Evolutionary conservation across 2,797 vertebrate genomes (phyloP), one percentile per base, ranked within the genome.

Genomic region (Karalla daura): DNA sequence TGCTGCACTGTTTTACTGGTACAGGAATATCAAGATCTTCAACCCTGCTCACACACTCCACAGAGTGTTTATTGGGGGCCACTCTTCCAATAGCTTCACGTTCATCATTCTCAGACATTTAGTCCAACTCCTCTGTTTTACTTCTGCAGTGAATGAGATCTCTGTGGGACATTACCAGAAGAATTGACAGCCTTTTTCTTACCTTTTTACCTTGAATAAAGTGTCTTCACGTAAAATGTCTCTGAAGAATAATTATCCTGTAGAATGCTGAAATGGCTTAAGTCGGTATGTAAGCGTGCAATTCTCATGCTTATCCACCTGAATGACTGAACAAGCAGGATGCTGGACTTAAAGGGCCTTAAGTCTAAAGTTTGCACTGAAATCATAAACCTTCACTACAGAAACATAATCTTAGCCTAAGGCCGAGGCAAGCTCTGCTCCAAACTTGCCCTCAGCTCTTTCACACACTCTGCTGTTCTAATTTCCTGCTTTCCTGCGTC

Each of bases 401-500:
- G 50, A 80, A 40, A 46, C 55, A 51, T 46, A 15, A 12, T 33
- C 24, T 51, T 6, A 37, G 6, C 41, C 27, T 32, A 20, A 59
- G 49, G 56, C 52, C 15, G 7, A 15, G 25, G 35, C 11, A 54
- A 25, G 18, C 24, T 27, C 2, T 61, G 30, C 37, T 23, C n/a
- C n/a, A n/a, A n/a, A 12, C 47, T 40, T 43, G 14, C 46, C 18
- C 28, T 8, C 15, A 11, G 46, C 49, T 59, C 56, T n/a, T n/a
- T 73, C 12, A 12, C 13, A 27, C 27, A 5, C 27, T 28, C 23
- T 49, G 37, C 52, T 44, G 8, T 45, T 73, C 44, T 36, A 20
- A 74, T 80, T 69, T 68, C 63, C 71, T 70, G 72, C 81, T 70
- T 58, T 11, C 40, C 28, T 80, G 60, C 63, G 28, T 68, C 37